Percentiles rank a stretch among this genome's conserved stretches.
Evolutionary conservation across 1,140 invertebrate genomes (phyloP).

Genomic region (Metaphire vulgaris): DNA sequence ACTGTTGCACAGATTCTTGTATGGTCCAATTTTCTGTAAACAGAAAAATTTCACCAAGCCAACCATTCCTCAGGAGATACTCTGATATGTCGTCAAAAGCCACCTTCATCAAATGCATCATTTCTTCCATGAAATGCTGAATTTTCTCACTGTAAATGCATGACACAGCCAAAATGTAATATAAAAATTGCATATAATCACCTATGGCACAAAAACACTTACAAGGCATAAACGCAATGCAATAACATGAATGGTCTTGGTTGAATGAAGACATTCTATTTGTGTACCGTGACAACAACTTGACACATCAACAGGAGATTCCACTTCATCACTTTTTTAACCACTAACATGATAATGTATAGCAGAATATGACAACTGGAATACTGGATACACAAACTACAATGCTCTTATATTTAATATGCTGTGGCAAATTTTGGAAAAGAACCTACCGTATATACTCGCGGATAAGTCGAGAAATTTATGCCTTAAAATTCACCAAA

Average conservation of each 20-base stretch:
- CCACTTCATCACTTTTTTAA: too few species aligned
- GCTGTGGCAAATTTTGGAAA: too few species aligned
- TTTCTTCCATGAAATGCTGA: constrained; percentile 34
- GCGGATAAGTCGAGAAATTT: too few species aligned
- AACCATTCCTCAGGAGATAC: constrained; percentile 44
- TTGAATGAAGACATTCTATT: not conserved
- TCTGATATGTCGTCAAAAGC: constrained; percentile 44
- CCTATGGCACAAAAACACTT: not conserved
- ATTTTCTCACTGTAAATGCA: constrained; percentile 42
- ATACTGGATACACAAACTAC: too few species aligned
- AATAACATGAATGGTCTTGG: not conserved
- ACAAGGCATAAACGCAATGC: not conserved
- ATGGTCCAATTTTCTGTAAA: constrained; percentile 45
- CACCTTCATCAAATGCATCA: constrained; percentile 34
- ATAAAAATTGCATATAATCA: not conserved
- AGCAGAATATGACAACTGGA: too few species aligned
- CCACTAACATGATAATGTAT: too few species aligned
- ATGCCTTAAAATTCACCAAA: too few species aligned
- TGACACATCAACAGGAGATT: too few species aligned
- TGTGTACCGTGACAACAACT: too few species aligned
- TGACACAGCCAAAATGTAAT: too few species aligned
- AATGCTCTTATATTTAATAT: too few species aligned
- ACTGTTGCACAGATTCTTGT: constrained; percentile 39
- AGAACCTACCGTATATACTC: too few species aligned
- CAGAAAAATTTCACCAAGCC: constrained; percentile 46